phyloP scores from a whole-genome alignment of 2,113 vertebrate species.

The western clawed frog (Xenopus tropicalis) region UCB_Xtro_10.0 CM004450.2:116829001-116829500 shows the following conservation, averaged over 20 bases:
- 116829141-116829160: constrained; percentile 1
- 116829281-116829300: not conserved
- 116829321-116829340: not conserved
- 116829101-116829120: not conserved
- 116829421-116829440: too few relatives aligned
- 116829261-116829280: not conserved
- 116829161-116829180: not conserved
- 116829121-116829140: not conserved
- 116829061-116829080: not conserved
- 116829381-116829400: too few relatives aligned
- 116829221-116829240: not conserved
- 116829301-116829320: not conserved
- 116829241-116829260: not conserved
- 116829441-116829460: too few relatives aligned
- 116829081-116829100: not conserved
- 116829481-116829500: too few relatives aligned
- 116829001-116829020: constrained; percentile 6
- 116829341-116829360: too few relatives aligned
- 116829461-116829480: too few relatives aligned
- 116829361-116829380: too few relatives aligned
- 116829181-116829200: not conserved
- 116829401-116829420: too few relatives aligned
- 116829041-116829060: not conserved
- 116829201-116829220: not conserved
- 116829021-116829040: not conserved